These are phyloP conservation scores for Agapetus fuscipes DNA, from an alignment of 2,888 invertebrate species.

Conservation along the genomic window DNA sequence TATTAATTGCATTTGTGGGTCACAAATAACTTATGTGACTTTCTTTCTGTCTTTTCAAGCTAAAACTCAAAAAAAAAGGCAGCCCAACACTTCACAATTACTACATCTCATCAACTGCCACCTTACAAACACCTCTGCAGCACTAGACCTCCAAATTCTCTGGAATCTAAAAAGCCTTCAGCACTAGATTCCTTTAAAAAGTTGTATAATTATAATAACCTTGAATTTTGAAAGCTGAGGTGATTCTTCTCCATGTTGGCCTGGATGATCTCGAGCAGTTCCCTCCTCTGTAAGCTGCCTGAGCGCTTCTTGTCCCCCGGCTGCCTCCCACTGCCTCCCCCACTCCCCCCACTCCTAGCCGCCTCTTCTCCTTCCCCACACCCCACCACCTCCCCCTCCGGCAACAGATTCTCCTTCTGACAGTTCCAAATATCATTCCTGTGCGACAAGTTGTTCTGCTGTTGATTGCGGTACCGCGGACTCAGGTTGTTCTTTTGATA, in stretches of 20 bases:
- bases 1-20: too few relatives aligned
- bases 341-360: conserved; percentile 34
- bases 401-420: conserved; percentile 19
- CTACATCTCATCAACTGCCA: too few relatives aligned
- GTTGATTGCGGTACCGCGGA: conserved; percentile 23
- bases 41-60: too few relatives aligned
- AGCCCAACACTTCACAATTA: too few relatives aligned
- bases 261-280: conserved; percentile 77
- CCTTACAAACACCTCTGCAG: too few relatives aligned
- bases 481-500: conserved; percentile 24
- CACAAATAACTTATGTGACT: too few relatives aligned
- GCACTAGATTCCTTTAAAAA: too few relatives aligned
- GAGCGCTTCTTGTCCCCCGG: conserved; percentile 51
- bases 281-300: conserved; percentile 68
- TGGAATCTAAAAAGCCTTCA: too few relatives aligned
- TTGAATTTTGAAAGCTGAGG: conserved; percentile 72
- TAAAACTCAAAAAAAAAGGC: too few relatives aligned
- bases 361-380: conserved; percentile 19
- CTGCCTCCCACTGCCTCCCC: conserved; percentile 37
- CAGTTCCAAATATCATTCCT: conserved; percentile 24
- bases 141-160: too few relatives aligned
- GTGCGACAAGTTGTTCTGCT: conserved; percentile 16
- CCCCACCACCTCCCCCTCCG: conserved; percentile 4
- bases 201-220: too few relatives aligned
- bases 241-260: conserved; percentile 89